Evolutionary conservation across 2,797 vertebrate species (phyloP), one percentile per base, ranked within the genome.

Genomic region (Mustela erminea): DNA sequence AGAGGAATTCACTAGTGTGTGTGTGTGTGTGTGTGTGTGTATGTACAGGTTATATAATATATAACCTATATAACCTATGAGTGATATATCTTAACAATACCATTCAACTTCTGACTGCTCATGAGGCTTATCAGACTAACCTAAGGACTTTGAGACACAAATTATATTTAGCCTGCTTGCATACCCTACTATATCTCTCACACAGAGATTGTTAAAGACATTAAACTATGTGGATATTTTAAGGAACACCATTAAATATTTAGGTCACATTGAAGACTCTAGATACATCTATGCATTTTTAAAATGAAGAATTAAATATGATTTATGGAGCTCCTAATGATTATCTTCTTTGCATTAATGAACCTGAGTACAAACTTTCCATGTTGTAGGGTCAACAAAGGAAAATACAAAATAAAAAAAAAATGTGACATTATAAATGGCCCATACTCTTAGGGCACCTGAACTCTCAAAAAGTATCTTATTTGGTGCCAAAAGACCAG

Each of bases 191-290:
- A 49, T 68, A 74, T 23, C 11, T 54, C 9, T 62, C 58, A 75
- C 12, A n/a, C 12, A 74, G 74, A 78, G 15, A 12, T 90, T 77
- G 2, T 75, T 86, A 52, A 35, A 70, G 21, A 89, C 38, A 52
- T 21, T 75, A 81, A 90, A 80, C 8, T 75, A 77, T 72, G 23
- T 5, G 87, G 21, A 38, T 83, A 64, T 72, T 77, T 93, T 92
- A 94, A 96, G 23, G 11, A 92, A 27, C 25, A 80, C 15, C 8
- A 56, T 75, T 54, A 90, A 85, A 62, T 92, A 95, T 90, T 89
- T 89, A 95, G 8, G 17, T 78, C 70, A 90, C 43, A 93, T 49
- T 38, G 32, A 72, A 77, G 10, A 87, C 56, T 84, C 35, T 60
- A 87, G n/a, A 84, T 25, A n/a, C 6, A 88, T 41, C 58, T 49